These are phyloP conservation scores for Phalloptychus januarius DNA, from an alignment of 2,797 vertebrate genomes.

Conservation along the genomic window DNA sequence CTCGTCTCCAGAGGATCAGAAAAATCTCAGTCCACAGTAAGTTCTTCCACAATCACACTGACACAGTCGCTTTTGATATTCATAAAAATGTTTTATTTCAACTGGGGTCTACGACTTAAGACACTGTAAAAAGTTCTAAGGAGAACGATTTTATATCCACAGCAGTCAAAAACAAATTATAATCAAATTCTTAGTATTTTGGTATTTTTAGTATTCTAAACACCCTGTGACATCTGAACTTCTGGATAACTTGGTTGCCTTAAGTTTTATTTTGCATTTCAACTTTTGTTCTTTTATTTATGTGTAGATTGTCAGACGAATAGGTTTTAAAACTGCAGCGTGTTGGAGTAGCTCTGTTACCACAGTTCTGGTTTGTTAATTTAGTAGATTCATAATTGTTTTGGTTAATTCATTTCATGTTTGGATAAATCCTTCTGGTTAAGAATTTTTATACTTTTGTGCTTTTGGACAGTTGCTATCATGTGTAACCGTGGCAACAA, in stretches of 20 bases:
- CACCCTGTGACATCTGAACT: neutral
- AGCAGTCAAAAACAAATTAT: neutral
- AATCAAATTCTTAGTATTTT: neutral
- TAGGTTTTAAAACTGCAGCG: neutral
- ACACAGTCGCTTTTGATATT: neutral
- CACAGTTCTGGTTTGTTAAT: neutral
- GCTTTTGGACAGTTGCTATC: neutral
- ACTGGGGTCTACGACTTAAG: neutral
- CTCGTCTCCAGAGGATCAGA: neutral
- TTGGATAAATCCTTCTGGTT: neutral
- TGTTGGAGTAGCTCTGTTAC: neutral
- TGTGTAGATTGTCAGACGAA: neutral
- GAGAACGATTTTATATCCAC: neutral
- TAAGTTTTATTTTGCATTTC: neutral
- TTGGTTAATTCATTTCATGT: neutral
- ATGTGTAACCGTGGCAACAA: neutral
- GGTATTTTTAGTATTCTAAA: neutral
- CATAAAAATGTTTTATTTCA: neutral
- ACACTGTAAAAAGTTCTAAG: too few species aligned
- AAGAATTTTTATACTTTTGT: neutral
- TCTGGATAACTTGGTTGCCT: neutral
- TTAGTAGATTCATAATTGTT: neutral
- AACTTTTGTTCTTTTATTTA: neutral
- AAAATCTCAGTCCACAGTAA: neutral
- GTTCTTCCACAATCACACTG: neutral